Percentiles rank a stretch among this genome's conserved stretches.
Conservation (phyloP, 1,140 invertebrate species). For the Meloidogyne hapla region DNA sequence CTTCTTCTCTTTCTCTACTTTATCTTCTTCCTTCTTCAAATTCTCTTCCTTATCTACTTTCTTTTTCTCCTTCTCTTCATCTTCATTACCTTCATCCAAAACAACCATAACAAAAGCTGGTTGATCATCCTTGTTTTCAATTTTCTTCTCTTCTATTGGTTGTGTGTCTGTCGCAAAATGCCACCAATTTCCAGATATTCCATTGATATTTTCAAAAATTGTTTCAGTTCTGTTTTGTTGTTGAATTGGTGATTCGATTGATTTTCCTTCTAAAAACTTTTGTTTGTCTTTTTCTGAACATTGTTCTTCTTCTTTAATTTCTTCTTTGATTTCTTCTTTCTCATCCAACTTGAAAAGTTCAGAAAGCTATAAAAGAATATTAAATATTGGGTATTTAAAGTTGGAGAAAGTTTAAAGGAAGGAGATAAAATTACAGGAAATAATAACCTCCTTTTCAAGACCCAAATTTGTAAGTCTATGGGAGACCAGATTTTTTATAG, state of each 20-base stretch:
- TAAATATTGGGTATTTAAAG: no score
- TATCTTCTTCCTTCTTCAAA: constrained; percentile 10
- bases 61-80: constrained; percentile 7
- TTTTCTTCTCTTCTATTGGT: not conserved
- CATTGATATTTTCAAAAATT: not conserved
- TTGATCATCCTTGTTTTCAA: not conserved
- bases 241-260: not conserved
- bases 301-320: not conserved
- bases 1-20: not conserved
- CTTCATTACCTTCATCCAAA: not conserved
- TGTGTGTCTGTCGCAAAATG: not conserved
- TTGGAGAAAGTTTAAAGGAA: no score
- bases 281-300: not conserved
- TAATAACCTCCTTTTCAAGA: no score
- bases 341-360: not conserved
- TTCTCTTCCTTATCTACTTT: constrained; percentile 4
- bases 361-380: not conserved
- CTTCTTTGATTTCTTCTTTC: not conserved
- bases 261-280: not conserved
- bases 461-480: no score
- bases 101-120: not conserved
- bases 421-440: no score
- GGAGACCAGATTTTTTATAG: no score
- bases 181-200: constrained; percentile 10
- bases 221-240: constrained; percentile 5